Evolutionary conservation across 2,888 invertebrate species (phyloP).

Genomic region (Yponomeuta cagnagella): DNA sequence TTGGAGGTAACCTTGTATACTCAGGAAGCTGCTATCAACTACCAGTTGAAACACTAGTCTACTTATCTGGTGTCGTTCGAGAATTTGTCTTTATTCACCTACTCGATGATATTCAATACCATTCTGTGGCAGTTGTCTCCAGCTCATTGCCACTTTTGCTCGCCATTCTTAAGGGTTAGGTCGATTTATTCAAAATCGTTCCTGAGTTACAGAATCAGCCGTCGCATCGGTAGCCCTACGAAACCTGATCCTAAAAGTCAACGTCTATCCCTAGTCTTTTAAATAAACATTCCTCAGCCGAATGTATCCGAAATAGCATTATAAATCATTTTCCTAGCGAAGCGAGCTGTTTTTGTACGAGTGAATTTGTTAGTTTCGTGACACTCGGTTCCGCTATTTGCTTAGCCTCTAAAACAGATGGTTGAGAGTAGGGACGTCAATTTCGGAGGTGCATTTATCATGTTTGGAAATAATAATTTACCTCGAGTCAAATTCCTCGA

Average conservation of each 20-base stretch:
- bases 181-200: not conserved
- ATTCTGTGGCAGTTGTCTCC: too few species aligned
- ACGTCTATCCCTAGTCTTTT: slow-evolving; percentile 41
- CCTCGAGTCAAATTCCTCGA: slow-evolving; percentile 34
- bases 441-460: slow-evolving; percentile 41
- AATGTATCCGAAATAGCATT: slow-evolving; percentile 68
- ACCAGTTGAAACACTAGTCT: too few species aligned
- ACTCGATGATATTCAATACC: too few species aligned
- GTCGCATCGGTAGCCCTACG: slow-evolving; percentile 31
- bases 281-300: slow-evolving; percentile 55
- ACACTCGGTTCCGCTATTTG: slow-evolving; percentile 75
- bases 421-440: slow-evolving; percentile 21
- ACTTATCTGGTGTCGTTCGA: too few species aligned
- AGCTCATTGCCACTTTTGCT: too few species aligned
- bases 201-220: not conserved
- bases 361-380: slow-evolving; percentile 67
- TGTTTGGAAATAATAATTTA: slow-evolving; percentile 51
- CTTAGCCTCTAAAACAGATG: slow-evolving; percentile 69
- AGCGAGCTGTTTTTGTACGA: slow-evolving; percentile 49
- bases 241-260: slow-evolving; percentile 48
- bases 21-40: too few species aligned
- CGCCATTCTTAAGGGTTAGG: too few species aligned
- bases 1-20: too few species aligned
- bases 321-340: slow-evolving; percentile 65
- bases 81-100: too few species aligned